Conservation (phyloP, 2,113 vertebrate species). For the Prolemur simus region DNA sequence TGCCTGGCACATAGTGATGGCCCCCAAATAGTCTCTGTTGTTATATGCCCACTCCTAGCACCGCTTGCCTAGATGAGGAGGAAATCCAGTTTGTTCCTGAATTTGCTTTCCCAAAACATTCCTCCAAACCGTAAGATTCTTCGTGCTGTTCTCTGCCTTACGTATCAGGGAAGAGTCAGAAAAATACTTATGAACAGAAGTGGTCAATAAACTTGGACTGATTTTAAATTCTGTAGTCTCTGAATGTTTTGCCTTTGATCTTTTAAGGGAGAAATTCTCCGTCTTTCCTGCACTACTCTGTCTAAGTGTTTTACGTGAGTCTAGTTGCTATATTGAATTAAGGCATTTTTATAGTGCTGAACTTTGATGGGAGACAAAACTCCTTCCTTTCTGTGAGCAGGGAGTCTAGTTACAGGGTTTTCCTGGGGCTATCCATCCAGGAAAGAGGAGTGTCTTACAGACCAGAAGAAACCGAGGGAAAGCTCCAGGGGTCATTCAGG, state of each 20-base stretch:
- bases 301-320: neutral
- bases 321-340: neutral
- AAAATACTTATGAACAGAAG: neutral
- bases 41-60: neutral
- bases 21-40: neutral
- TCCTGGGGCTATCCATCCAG: neutral
- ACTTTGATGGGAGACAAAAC: neutral
- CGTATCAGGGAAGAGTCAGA: neutral
- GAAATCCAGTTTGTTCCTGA: neutral
- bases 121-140: neutral
- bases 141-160: neutral
- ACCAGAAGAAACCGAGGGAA: neutral
- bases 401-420: neutral
- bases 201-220: neutral
- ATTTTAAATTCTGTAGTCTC: neutral
- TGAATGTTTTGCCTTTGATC: neutral
- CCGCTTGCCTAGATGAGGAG: no score
- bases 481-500: neutral
- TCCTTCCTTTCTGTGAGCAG: neutral
- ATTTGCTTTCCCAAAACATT: neutral
- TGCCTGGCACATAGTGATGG: rapidly evolving
- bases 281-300: neutral
- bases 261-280: neutral
- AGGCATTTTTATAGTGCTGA: neutral
- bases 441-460: neutral